Evolutionary conservation across 2,113 vertebrate genomes (phyloP).

Genomic region (human): GRCh38 chr18:53669001-53669500

Average conservation of each 20-base stretch:
- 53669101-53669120: background rate
- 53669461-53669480: background rate
- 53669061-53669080: background rate
- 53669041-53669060: background rate
- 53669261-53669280: background rate
- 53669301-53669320: background rate
- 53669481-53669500: background rate
- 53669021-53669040: background rate
- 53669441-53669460: background rate
- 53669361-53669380: background rate
- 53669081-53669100: background rate
- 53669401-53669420: background rate
- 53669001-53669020: background rate
- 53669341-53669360: background rate
- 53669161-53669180: background rate
- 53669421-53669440: background rate
- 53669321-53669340: background rate
- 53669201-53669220: background rate
- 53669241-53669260: background rate
- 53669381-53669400: background rate
- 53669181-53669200: background rate
- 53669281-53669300: background rate
- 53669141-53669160: background rate
- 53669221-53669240: background rate
- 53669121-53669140: background rate